phyloP scores from a whole-genome alignment of 2,113 vertebrate genomes.

The Entosphenus tridentatus region DNA sequence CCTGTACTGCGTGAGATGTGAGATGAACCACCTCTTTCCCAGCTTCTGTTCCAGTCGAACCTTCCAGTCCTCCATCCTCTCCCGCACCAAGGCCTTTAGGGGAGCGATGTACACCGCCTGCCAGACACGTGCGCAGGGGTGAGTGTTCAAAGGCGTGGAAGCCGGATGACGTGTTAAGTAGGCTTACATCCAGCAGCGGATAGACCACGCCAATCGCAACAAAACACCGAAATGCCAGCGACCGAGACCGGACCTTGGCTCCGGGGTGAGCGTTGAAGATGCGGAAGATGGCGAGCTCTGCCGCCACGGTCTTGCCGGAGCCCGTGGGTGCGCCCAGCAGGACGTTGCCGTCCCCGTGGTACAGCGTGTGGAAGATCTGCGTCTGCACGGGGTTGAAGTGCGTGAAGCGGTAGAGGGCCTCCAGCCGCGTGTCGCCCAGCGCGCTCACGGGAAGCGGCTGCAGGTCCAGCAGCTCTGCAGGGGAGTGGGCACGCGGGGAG shows the following conservation, averaged over 20 bases:
- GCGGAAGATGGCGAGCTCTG: constrained; percentile 85
- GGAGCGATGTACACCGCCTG: constrained; percentile 94
- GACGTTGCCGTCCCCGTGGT: constrained; percentile 80
- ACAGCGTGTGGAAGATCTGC: constrained; percentile 87
- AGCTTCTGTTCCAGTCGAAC: constrained; percentile 77
- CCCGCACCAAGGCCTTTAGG: constrained; percentile 75
- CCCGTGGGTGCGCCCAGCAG: constrained; percentile 89
- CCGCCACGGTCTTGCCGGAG: constrained; percentile 89
- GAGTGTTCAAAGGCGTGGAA: background rate
- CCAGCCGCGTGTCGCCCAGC: constrained; percentile 44
- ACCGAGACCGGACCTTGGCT: constrained; percentile 37
- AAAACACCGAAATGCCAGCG: background rate
- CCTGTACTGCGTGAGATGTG: too few relatives aligned
- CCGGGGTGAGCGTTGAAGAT: constrained; percentile 72
- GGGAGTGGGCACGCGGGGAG: constrained; percentile 8
- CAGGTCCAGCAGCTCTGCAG: constrained; percentile 73
- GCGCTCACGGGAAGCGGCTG: constrained; percentile 66
- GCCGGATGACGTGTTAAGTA: background rate
- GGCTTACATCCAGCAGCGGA: background rate
- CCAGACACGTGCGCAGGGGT: background rate
- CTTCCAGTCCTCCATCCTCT: constrained; percentile 96
- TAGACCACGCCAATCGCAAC: background rate
- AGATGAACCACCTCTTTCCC: constrained; percentile 42
- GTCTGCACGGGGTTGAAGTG: constrained; percentile 97
- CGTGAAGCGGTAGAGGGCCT: constrained; percentile 74